Percentiles rank a stretch among this genome's conserved stretches.
phyloP scores from a whole-genome alignment of 2,888 invertebrate genomes.

The Myopa tessellatipennis region DNA sequence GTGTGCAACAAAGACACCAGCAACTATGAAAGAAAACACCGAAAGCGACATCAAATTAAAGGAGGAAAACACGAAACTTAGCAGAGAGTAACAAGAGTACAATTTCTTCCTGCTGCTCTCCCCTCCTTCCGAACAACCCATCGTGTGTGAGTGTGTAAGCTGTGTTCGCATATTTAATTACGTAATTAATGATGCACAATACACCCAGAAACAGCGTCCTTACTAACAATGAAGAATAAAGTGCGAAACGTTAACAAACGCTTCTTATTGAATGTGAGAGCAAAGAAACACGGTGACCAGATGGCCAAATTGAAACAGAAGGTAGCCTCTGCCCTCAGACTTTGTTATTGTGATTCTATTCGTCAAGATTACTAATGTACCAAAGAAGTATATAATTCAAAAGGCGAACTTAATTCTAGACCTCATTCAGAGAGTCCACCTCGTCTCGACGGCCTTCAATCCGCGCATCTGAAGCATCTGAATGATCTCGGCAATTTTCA shows the following conservation, averaged over 20 bases:
- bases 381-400: too few relatives aligned
- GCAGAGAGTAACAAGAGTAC: neutral
- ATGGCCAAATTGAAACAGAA: too few relatives aligned
- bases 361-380: too few relatives aligned
- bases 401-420: too few relatives aligned
- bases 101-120: neutral
- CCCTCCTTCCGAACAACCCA: neutral
- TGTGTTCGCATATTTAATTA: neutral
- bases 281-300: too few relatives aligned
- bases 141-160: neutral
- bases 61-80: neutral
- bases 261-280: too few relatives aligned
- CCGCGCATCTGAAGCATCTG: too few relatives aligned
- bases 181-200: neutral
- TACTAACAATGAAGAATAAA: neutral
- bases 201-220: neutral
- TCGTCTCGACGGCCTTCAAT: too few relatives aligned
- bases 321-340: too few relatives aligned
- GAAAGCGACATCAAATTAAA: constrained; percentile 12
- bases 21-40: neutral
- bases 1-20: neutral
- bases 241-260: neutral
- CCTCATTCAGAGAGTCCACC: too few relatives aligned
- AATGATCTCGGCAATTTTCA: too few relatives aligned
- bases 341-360: too few relatives aligned